Base-by-base conservation (phyloP, 2,888 invertebrate genomes). In the Glaucopsyche alexis region DNA sequence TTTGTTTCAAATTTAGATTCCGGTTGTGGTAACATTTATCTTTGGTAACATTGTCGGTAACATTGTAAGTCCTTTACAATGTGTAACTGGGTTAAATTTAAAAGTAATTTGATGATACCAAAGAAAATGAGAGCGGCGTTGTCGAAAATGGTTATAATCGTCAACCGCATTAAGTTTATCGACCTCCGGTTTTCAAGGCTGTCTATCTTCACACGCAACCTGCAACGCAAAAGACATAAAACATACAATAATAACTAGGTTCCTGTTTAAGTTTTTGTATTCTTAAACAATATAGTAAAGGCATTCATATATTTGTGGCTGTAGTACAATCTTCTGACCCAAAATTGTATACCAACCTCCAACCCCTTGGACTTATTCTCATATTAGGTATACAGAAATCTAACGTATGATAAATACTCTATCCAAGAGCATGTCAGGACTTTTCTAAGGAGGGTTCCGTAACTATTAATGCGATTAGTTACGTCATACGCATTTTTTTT, bases 41-140 rank as follows among this genome's bases (percentile, higher is more conserved):
- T 60, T 29, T 13, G 60, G 13, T 13, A 13, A 13, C 11, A n/a
- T n/a, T n/a, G n/a, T n/a, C n/a, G n/a, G n/a, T n/a, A n/a, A n/a
- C n/a, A n/a, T n/a, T n/a, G n/a, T n/a, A n/a, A n/a, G n/a, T n/a
- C n/a, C n/a, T n/a, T 13, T 5, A 47, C 47, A 13, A 47, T 13
- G 6, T 60, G 13, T 60, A 60, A 60, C 60, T 60, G 14, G 60
- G 60, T 60, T 60, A 60, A 29, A 60, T 7, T 74, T 73, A 73
- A 73, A 69, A 66, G 40, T 73, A 72, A 70, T 75, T 70, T 69
- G 65, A 71, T 74, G 72, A 75, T 73, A 71, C 49, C 64, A 85
- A 81, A 81, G 80, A 79, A 77, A 87, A 87, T 76, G 83, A 83
- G 87, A 85, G 81, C 87, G 85, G 82, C 85, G 87, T 83, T 86